Evolutionary conservation across 92 coral and sea anemone genomes (phyloP).

Genomic region (Porites cylindrica): DNA sequence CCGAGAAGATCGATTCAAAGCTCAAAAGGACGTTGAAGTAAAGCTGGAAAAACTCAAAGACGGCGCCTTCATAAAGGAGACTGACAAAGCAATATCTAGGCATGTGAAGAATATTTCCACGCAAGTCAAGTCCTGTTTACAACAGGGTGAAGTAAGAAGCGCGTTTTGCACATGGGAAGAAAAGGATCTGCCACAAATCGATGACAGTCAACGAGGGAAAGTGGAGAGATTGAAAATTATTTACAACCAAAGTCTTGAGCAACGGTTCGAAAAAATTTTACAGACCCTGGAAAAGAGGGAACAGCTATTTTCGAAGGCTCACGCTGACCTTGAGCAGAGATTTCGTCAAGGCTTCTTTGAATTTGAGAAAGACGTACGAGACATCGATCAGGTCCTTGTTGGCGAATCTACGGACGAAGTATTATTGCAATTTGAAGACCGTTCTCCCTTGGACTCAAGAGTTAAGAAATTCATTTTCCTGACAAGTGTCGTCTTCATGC

Average conservation of each 20-base stretch:
- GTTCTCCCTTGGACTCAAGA: constrained; percentile 3
- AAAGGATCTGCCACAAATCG: constrained; percentile 1
- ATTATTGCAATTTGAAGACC: background rate
- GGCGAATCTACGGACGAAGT: background rate
- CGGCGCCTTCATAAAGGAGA: background rate
- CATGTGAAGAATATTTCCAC: background rate
- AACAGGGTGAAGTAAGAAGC: background rate
- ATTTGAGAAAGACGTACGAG: constrained; percentile 23
- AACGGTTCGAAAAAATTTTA: constrained; percentile 1
- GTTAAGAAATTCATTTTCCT: constrained; percentile 5
- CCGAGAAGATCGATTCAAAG: constrained; percentile 4
- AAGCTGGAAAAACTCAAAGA: background rate
- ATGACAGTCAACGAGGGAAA: background rate
- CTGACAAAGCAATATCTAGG: background rate
- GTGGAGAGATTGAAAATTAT: background rate
- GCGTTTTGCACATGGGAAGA: constrained; percentile 14
- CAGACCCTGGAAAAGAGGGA: constrained; percentile 5
- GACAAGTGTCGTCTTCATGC: background rate
- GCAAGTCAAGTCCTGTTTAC: background rate
- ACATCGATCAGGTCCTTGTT: constrained; percentile 22
- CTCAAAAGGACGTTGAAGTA: background rate
- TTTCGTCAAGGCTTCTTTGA: constrained; percentile 19
- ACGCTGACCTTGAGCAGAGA: background rate
- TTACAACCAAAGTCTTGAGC: background rate
- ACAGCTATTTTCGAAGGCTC: constrained; percentile 1